These are phyloP conservation scores for Volucella bombylans DNA, from an alignment of 2,888 invertebrate species.

Conservation along the genomic window DNA sequence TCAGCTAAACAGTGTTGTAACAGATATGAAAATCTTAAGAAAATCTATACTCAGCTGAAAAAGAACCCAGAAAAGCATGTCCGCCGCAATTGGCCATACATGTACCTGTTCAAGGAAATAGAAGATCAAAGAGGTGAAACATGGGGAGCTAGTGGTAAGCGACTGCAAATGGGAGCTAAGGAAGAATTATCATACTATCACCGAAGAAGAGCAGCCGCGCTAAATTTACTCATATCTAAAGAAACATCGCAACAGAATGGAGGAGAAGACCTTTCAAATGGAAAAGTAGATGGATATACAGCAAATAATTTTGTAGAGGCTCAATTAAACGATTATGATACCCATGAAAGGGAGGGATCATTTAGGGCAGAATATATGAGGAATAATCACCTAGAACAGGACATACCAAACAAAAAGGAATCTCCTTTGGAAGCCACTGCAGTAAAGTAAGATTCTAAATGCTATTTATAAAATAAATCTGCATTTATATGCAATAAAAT, in stretches of 20 bases:
- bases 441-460: constrained; percentile 44
- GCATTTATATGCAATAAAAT: neutral
- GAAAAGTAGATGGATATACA: constrained; percentile 80
- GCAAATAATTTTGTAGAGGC: constrained; percentile 82
- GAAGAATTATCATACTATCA: constrained; percentile 82
- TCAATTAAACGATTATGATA: constrained; percentile 78
- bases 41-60: constrained; percentile 82
- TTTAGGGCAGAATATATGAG: constrained; percentile 49
- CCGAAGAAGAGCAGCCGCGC: constrained; percentile 79
- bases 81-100: constrained; percentile 81
- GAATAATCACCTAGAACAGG: constrained; percentile 41
- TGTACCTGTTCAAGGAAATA: constrained; percentile 82
- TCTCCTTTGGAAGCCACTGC: constrained; percentile 36
- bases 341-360: constrained; percentile 49
- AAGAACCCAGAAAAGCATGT: constrained; percentile 82
- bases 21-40: constrained; percentile 82
- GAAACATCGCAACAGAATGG: constrained; percentile 77
- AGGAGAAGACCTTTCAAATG: constrained; percentile 75
- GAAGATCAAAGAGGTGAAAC: constrained; percentile 82
- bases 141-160: constrained; percentile 81
- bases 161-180: constrained; percentile 79
- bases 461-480: neutral
- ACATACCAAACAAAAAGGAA: constrained; percentile 47
- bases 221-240: constrained; percentile 80
- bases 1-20: constrained; percentile 82